Evolutionary conservation across 1,140 invertebrate species (phyloP).

Genomic region (Drosophila paulistorum): DNA sequence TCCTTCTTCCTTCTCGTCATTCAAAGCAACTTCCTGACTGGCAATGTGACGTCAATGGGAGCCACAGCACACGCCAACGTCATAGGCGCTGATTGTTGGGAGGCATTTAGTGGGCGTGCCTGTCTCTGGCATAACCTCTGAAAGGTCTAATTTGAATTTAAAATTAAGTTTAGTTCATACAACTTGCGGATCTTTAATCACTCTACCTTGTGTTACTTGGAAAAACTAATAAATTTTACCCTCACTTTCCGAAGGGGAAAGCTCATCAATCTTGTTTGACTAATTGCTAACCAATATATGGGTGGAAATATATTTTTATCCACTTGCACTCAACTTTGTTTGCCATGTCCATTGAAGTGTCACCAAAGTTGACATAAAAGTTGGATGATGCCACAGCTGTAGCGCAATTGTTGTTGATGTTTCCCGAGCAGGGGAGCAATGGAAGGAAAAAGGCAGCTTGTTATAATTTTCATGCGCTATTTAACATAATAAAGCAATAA

Average conservation of each 20-base stretch:
- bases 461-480: constrained; percentile 78
- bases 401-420: constrained; percentile 13
- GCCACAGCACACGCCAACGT: constrained; percentile 29
- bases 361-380: constrained; percentile 48
- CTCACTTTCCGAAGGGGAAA: background rate
- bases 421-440: background rate
- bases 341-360: constrained; percentile 37
- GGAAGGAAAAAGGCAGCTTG: constrained; percentile 49
- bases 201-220: background rate
- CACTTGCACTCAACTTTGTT: constrained; percentile 35
- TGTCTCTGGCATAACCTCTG: background rate
- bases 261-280: constrained; percentile 38
- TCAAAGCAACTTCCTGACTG: constrained; percentile 51
- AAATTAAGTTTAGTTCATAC: background rate
- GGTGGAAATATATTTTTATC: constrained; percentile 7
- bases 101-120: background rate
- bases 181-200: background rate
- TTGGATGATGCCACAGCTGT: constrained; percentile 27
- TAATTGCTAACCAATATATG: constrained; percentile 56
- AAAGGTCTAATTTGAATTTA: constrained; percentile 6
- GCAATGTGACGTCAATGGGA: constrained; percentile 63
- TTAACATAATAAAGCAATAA: constrained; percentile 80
- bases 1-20: constrained; percentile 11
- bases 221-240: constrained; percentile 3
- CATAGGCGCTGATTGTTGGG: background rate